Conservation (phyloP, 2,113 vertebrate genomes). For the Notarius lentiginosus region DNA sequence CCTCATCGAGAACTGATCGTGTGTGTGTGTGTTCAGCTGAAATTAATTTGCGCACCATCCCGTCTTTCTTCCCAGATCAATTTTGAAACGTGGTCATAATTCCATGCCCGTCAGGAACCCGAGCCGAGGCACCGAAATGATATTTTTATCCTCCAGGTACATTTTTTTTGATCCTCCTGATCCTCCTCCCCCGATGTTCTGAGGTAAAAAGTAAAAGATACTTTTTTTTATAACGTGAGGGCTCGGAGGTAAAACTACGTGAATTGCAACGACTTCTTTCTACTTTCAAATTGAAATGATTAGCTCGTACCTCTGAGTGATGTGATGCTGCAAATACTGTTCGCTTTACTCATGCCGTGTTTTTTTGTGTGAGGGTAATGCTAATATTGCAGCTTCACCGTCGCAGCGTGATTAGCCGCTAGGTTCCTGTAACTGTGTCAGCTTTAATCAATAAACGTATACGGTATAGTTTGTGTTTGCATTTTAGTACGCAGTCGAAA, state of each 20-base stretch:
- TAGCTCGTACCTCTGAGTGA: constrained; percentile 62
- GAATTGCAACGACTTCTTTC: no score
- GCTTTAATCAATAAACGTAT: neutral
- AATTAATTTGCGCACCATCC: constrained; percentile 99
- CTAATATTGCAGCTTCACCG: neutral
- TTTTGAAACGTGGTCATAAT: constrained; percentile 93
- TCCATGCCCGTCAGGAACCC: constrained; percentile 86
- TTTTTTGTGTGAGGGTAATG: neutral
- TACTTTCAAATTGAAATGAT: no score
- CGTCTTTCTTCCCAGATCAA: constrained; percentile 96
- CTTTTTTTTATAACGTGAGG: no score
- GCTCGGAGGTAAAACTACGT: no score
- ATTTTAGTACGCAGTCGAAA: neutral
- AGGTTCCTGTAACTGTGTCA: neutral
- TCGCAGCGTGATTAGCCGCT: neutral
- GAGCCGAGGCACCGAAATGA: constrained; percentile 90
- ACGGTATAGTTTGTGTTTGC: neutral
- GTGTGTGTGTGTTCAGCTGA: constrained; percentile 91
- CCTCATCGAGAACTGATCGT: constrained; percentile 87
- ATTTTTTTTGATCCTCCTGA: neutral
- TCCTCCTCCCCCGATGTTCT: neutral
- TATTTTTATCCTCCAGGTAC: constrained; percentile 95
- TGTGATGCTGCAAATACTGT: constrained; percentile 62
- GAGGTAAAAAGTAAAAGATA: neutral
- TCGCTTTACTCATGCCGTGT: neutral